Conservation (phyloP, 2,113 vertebrate species). For the Anarrhichthys ocellatus region DNA sequence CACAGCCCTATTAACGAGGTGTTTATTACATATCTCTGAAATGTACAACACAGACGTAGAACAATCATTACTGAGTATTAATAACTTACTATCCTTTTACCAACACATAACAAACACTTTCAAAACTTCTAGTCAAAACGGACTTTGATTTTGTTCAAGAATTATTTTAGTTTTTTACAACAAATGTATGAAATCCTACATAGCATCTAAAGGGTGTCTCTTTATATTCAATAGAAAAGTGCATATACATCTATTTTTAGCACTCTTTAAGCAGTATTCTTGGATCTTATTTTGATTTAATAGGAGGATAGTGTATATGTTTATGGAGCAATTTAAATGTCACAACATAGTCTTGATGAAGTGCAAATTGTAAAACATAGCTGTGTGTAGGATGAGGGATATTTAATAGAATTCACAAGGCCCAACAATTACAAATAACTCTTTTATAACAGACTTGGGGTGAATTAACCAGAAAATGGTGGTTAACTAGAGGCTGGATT, state of each 20-base stretch:
- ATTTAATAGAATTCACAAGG: background rate
- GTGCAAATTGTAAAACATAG: background rate
- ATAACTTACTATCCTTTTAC: background rate
- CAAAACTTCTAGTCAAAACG: background rate
- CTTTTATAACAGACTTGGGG: background rate
- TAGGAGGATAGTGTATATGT: background rate
- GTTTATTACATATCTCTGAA: background rate
- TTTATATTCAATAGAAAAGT: background rate
- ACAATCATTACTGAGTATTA: background rate
- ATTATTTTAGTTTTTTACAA: background rate
- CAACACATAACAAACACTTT: background rate
- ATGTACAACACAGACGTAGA: background rate
- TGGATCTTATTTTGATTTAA: background rate
- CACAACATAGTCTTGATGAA: background rate
- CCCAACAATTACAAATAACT: background rate
- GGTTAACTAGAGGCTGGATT: background rate
- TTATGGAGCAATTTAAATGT: slow-evolving; percentile 13
- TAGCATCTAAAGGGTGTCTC: background rate
- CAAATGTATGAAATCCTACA: background rate
- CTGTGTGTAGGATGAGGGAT: background rate
- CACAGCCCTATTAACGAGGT: background rate
- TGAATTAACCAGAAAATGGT: background rate
- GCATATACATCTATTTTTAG: background rate
- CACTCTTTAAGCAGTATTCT: background rate
- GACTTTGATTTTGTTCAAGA: background rate